These are phyloP conservation scores for Diadophis punctatus DNA, from an alignment of 2,113 vertebrate genomes.

Conservation along the genomic window DNA sequence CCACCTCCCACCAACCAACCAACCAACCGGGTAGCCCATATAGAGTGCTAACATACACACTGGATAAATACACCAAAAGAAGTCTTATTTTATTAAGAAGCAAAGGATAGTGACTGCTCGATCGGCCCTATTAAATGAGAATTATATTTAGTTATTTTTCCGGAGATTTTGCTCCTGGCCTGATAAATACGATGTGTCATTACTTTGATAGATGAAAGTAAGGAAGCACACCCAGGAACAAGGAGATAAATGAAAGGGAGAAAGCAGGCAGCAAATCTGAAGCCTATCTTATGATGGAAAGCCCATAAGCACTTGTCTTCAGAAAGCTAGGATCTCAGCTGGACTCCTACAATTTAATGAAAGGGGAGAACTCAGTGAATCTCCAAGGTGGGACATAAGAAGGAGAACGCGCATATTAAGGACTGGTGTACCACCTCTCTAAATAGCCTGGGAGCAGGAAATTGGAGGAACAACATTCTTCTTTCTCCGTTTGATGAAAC, in stretches of 20 bases:
- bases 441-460: not conserved
- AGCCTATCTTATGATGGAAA: not conserved
- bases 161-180: slow-evolving; percentile 44
- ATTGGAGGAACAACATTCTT: not conserved
- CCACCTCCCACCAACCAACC: not conserved
- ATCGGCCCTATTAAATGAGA: slow-evolving; percentile 40
- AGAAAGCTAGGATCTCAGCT: not conserved
- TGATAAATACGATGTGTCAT: slow-evolving; percentile 47
- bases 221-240: not conserved
- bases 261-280: slow-evolving; percentile 8
- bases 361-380: not conserved
- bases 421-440: not conserved
- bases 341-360: not conserved
- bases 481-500: not conserved
- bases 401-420: not conserved
- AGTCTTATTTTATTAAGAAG: slow-evolving; percentile 49
- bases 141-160: slow-evolving; percentile 41
- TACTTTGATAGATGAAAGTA: slow-evolving; percentile 47
- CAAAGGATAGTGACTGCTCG: not conserved
- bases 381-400: not conserved
- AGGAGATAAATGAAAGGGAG: slow-evolving; percentile 37
- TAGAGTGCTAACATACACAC: not conserved
- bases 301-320: not conserved
- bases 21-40: not conserved
- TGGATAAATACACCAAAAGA: not conserved